A percentile compares a stretch with the other conserved stretches of the same genome.
phyloP scores from a whole-genome alignment of 1,140 invertebrate genomes.

The Macrosteles quadrilineatus region DNA sequence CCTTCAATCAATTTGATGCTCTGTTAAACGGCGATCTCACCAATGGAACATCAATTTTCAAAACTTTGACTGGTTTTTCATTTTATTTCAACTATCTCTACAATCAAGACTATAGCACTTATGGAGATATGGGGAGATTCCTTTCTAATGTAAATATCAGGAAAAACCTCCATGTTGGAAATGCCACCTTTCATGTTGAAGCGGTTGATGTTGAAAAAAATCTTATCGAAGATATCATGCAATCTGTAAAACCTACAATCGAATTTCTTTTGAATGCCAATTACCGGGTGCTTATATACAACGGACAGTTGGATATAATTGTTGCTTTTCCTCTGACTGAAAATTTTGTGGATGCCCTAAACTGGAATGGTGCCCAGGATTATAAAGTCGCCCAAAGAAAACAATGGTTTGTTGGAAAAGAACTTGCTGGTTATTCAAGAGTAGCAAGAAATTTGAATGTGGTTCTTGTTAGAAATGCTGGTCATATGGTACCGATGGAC shows the following conservation, averaged over 20 bases:
- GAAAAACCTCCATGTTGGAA: conserved; percentile 80
- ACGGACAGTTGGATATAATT: conserved; percentile 77
- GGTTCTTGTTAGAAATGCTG: conserved; percentile 78
- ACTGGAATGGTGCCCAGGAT: conserved; percentile 64
- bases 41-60: too few relatives aligned
- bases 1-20: background rate
- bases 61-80: too few relatives aligned
- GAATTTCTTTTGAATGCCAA: conserved; percentile 67
- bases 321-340: conserved; percentile 77
- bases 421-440: conserved; percentile 41
- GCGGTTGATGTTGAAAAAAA: conserved; percentile 63
- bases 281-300: conserved; percentile 69
- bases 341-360: conserved; percentile 61
- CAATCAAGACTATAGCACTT: conserved; percentile 63
- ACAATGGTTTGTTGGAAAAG: background rate
- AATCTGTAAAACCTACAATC: conserved; percentile 76
- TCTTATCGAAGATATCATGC: conserved; percentile 78
- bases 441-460: conserved; percentile 64
- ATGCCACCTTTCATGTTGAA: conserved; percentile 53
- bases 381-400: conserved; percentile 66
- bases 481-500: conserved; percentile 82
- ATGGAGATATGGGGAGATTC: conserved; percentile 54
- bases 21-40: conserved; percentile 55
- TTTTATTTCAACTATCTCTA: too few relatives aligned
- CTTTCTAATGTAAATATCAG: conserved; percentile 52